Evolutionary conservation across 2,113 vertebrate genomes (phyloP).

Genomic region (Camarhynchus parvulus): DNA sequence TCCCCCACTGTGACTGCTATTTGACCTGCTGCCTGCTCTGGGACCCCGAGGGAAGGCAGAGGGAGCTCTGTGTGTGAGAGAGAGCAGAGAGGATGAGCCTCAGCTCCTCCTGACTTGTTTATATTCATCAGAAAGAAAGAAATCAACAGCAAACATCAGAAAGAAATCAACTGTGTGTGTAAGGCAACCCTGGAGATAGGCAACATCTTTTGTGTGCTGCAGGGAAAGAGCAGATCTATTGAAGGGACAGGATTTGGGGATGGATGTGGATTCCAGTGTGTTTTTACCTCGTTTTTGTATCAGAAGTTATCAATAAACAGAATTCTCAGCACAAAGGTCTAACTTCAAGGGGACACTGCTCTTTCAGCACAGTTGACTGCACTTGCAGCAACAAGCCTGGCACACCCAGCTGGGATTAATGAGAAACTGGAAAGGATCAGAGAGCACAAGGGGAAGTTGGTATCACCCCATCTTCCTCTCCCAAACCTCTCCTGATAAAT

Average conservation of each 20-base stretch:
- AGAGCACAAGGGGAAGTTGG: background rate
- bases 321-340: background rate
- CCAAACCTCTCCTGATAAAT: background rate
- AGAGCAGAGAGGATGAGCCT: background rate
- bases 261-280: background rate
- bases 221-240: background rate
- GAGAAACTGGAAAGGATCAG: background rate
- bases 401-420: background rate
- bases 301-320: background rate
- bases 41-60: constrained; percentile 29
- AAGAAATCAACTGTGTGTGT: background rate
- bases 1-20: constrained; percentile 64
- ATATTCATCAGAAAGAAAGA: background rate
- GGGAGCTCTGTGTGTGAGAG: background rate
- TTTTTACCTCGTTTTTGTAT: background rate
- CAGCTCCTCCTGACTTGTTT: background rate
- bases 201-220: background rate
- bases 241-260: background rate
- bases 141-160: background rate
- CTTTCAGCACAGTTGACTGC: background rate
- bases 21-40: constrained; percentile 36
- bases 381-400: background rate
- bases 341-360: background rate
- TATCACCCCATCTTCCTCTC: background rate
- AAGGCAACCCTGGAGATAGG: background rate